Base-by-base conservation (phyloP, 92 coral and sea anemone genomes). In the Micromussa lordhowensis region DNA sequence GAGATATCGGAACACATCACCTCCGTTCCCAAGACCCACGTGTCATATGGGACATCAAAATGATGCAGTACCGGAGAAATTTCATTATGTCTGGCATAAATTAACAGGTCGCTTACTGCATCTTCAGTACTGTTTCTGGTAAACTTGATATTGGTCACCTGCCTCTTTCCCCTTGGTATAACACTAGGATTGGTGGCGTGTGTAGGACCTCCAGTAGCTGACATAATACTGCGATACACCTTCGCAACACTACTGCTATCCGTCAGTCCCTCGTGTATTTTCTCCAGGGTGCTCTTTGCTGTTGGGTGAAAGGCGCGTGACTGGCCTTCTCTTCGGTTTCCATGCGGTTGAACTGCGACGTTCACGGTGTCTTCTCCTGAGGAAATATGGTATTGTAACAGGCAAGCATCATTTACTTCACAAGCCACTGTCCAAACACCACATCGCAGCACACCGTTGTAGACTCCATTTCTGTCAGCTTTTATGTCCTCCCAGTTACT, bases 401-500 rank as follows among this genome's bases (percentile, higher is more conserved):
- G 84, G 32, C 83, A 83, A 17, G 85, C 86, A 66, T 88, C 72
- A 79, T 79, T 84, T 32, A 58, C 55, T 11, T 72, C 87, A 24
- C 90, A 87, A 54, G 77, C 78, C 48, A 90, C 93, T 24, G 90
- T 90, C 90, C 93, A 90, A 16, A 35, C 68, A 24, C 87, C 79
- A 71, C 90, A 86, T 58, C 90, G 78, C 3, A 85, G 77, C 69
- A 86, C 58, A 57, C 70, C 85, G 68, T 75, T 73, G 77, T 78
- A 90, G 16, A 85, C 81, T 28, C 93, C 90, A 81, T 90, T 90
- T 85, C 74, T 54, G 40, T 90, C 93, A 71, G 68, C 82, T 71
- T 90, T 90, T 54, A 86, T 57, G 32, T 90, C 93, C 49, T 90
- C 90, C 93, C 93, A 90, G 73, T 90, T 85, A 36, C 58, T 75